Percentiles rank a stretch among this genome's conserved stretches.
Conservation (phyloP, 23 tunicate genomes). For the Corella eumyota region DNA sequence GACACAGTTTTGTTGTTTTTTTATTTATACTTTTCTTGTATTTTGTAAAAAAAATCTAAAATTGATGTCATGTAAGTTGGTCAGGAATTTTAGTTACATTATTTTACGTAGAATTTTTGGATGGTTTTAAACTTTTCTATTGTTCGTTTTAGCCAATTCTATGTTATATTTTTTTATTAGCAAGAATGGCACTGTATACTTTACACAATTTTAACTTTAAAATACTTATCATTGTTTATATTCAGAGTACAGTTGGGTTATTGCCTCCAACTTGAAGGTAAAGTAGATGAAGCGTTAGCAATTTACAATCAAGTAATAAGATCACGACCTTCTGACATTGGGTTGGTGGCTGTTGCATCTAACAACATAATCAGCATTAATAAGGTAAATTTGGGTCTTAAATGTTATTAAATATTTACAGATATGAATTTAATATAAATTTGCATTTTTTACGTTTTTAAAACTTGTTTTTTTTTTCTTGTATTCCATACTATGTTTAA, state of each 20-base stretch:
- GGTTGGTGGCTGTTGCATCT: slow-evolving; percentile 69
- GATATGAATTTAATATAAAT: not conserved
- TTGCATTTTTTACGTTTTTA: not conserved
- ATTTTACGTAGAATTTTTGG: no score
- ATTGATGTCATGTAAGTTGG: no score
- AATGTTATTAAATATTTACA: not conserved
- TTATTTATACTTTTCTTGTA: not conserved
- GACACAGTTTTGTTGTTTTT: not conserved
- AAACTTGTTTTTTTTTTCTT: not conserved
- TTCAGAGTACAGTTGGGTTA: slow-evolving; percentile 67
- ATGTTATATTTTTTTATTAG: not conserved
- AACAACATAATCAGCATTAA: slow-evolving; percentile 88
- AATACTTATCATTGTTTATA: no score
- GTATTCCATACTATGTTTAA: not conserved
- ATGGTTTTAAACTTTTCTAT: no score
- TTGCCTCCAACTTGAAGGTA: slow-evolving; percentile 58
- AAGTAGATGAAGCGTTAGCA: slow-evolving; percentile 40
- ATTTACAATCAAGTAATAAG: slow-evolving; percentile 72
- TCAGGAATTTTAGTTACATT: no score
- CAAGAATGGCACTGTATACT: not conserved
- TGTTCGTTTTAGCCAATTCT: not conserved
- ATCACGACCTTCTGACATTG: slow-evolving; percentile 65
- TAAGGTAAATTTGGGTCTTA: slow-evolving; percentile 7
- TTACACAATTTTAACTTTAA: not conserved
- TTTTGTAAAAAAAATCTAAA: not conserved